A percentile compares a stretch with the other conserved stretches of the same genome.
Evolutionary conservation across 1,140 invertebrate genomes (phyloP).

Genomic region (Diachasma alloeum): DNA sequence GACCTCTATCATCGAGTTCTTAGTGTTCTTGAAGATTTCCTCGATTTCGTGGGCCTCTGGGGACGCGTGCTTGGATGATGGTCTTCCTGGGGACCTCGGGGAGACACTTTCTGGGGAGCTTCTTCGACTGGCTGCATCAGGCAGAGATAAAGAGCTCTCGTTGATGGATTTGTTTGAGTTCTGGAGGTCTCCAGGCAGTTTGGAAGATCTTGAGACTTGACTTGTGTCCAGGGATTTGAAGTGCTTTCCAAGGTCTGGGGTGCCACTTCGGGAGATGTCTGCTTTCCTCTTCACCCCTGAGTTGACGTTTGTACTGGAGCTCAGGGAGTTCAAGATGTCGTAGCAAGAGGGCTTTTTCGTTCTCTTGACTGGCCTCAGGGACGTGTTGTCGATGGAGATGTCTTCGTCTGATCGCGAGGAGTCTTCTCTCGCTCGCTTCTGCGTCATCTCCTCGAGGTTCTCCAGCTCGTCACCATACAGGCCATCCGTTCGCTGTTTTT

Average conservation of each 20-base stretch:
- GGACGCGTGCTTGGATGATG: not conserved
- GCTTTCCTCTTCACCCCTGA: constrained; percentile 62
- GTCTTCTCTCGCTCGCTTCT: constrained; percentile 57
- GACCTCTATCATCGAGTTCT: not conserved
- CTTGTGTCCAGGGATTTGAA: constrained; percentile 52
- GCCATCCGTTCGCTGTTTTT: constrained; percentile 57
- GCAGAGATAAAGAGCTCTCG: not conserved
- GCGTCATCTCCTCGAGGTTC: constrained; percentile 56
- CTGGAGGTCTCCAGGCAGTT: not conserved
- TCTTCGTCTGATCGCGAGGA: constrained; percentile 57
- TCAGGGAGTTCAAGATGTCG: constrained; percentile 59
- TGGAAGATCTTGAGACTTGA: not conserved
- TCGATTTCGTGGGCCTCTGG: not conserved
- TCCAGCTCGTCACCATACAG: constrained; percentile 48
- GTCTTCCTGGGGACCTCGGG: not conserved
- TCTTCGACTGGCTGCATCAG: not conserved
- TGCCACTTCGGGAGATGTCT: constrained; percentile 53
- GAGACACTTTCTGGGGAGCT: not conserved
- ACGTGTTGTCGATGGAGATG: constrained; percentile 44
- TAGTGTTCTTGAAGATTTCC: not conserved
- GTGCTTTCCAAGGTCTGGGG: constrained; percentile 57
- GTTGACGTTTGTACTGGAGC: constrained; percentile 53
- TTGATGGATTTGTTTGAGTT: not conserved
- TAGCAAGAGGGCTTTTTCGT: constrained; percentile 60
- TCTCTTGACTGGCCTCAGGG: constrained; percentile 53